Conservation (phyloP, 2,113 vertebrate species). For the Aplodontia rufa region DNA sequence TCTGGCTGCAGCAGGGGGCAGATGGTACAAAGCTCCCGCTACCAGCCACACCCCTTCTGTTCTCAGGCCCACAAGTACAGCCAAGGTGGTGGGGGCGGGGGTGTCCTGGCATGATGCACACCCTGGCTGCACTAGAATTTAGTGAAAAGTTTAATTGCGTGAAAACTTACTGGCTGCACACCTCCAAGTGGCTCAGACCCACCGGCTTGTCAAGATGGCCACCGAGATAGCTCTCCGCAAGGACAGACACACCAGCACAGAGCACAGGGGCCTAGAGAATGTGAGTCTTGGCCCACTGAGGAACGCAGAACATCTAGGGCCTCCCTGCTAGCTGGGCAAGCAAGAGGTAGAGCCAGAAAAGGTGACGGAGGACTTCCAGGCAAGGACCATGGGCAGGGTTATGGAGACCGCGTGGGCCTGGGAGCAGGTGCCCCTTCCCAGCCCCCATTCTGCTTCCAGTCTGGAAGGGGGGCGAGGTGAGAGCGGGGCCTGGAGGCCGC, state of each 20-base stretch:
- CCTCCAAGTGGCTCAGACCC: not conserved
- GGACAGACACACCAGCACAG: rapidly evolving
- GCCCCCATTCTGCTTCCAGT: rapidly evolving
- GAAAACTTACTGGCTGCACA: not conserved
- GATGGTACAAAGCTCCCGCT: rapidly evolving
- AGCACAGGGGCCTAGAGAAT: not conserved
- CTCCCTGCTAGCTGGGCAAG: not conserved
- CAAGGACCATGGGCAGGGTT: not conserved
- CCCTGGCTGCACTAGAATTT: rapidly evolving
- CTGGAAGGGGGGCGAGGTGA: not conserved
- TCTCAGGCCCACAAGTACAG: not conserved
- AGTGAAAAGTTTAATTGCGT: not conserved
- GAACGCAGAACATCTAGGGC: no score
- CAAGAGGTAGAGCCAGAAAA: not conserved
- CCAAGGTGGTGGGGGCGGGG: no score
- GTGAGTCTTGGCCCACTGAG: not conserved
- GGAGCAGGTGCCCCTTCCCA: not conserved
- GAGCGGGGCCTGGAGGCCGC: no score
- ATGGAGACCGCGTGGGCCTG: not conserved
- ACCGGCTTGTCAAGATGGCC: not conserved
- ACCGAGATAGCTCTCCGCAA: not conserved
- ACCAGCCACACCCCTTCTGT: no score
- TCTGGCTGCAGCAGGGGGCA: rapidly evolving
- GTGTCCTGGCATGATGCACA: rapidly evolving
- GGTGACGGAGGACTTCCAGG: not conserved